These are phyloP conservation scores for Chanos chanos DNA, from an alignment of 2,797 vertebrate genomes.

Conservation along the genomic window DNA sequence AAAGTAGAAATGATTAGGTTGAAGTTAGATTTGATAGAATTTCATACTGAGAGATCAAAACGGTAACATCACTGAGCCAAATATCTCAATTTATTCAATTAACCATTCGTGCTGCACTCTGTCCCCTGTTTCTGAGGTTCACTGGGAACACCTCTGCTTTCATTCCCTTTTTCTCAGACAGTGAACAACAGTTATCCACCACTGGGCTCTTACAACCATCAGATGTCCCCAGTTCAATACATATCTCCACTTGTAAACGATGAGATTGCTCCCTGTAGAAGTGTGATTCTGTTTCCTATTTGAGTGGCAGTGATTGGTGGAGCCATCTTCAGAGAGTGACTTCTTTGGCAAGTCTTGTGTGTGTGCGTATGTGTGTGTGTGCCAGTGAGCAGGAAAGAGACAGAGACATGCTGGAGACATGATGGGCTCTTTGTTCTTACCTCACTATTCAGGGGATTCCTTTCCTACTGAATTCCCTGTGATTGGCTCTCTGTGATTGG, in stretches of 20 bases:
- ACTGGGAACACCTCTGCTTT: slow-evolving; percentile 10
- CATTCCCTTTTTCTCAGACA: slow-evolving; percentile 31
- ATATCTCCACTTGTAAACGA: no score
- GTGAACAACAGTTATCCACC: no score
- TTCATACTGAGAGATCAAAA: slow-evolving; percentile 3
- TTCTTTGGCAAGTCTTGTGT: background rate
- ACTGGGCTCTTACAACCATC: no score
- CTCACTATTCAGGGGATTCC: slow-evolving; percentile 57
- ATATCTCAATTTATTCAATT: slow-evolving; percentile 44
- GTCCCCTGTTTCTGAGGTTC: slow-evolving; percentile 22
- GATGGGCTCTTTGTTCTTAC: slow-evolving; percentile 60
- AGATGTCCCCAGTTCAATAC: no score
- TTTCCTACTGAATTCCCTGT: slow-evolving; percentile 52
- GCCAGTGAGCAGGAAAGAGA: slow-evolving; percentile 1
- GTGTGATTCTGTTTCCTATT: no score
- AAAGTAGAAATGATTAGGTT: slow-evolving; percentile 1
- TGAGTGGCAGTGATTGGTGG: no score
- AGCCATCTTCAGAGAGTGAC: slow-evolving; percentile 6
- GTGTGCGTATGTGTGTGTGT: background rate
- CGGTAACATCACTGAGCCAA: slow-evolving; percentile 43
- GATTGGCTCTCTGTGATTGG: slow-evolving; percentile 44
- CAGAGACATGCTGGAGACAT: slow-evolving; percentile 20
- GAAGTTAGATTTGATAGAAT: slow-evolving; percentile 27
- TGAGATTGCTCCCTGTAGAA: no score
- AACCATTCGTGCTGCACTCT: slow-evolving; percentile 43